Percentiles rank a stretch among this genome's conserved stretches.
Conservation (phyloP, 2,113 vertebrate genomes). For the Pachycephala philippinensis region DNA sequence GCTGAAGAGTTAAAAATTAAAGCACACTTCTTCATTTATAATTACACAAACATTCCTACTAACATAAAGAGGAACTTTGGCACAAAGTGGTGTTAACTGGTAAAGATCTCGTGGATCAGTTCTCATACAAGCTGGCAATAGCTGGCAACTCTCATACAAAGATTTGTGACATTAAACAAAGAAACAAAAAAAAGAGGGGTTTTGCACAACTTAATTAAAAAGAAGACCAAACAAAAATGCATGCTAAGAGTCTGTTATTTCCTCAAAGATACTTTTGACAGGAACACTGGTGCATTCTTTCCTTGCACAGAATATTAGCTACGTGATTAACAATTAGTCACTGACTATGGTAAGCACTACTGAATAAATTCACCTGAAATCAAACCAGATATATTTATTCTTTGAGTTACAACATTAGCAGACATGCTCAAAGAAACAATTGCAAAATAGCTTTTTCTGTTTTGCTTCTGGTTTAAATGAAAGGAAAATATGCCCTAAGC, state of each 20-base stretch:
- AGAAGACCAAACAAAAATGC: background rate
- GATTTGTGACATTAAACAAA: background rate
- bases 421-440: background rate
- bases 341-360: background rate
- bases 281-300: background rate
- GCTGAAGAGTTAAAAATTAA: background rate
- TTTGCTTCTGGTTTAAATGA: background rate
- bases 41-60: background rate
- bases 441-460: background rate
- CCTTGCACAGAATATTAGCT: background rate
- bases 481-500: background rate
- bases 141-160: background rate
- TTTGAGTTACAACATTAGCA: background rate
- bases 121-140: background rate
- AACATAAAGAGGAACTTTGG: background rate
- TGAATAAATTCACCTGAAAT: background rate
- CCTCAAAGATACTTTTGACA: background rate
- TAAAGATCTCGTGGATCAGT: background rate
- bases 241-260: background rate
- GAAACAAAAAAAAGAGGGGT: background rate
- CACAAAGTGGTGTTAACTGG: background rate
- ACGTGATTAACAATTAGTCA: background rate
- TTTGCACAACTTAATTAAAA: background rate
- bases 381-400: background rate
- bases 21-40: background rate